Percentiles rank a stretch among this genome's conserved stretches.
Evolutionary conservation across 2,797 vertebrate species (phyloP).

Genomic region (Pangasius krempfi): DNA sequence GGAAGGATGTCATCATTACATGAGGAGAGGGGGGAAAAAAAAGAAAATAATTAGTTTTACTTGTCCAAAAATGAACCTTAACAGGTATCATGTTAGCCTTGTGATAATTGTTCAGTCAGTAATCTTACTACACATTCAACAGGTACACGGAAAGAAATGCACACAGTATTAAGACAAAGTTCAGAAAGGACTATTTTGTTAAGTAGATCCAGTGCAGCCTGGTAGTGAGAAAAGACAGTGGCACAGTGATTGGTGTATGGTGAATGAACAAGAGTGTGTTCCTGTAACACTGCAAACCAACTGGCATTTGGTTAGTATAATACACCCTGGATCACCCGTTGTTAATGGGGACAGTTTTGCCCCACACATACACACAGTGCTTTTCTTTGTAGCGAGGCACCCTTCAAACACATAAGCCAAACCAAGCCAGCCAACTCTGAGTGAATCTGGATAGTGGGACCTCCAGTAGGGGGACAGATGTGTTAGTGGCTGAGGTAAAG

Average conservation of each 20-base stretch:
- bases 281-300: conserved; percentile 52
- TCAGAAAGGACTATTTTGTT: conserved; percentile 52
- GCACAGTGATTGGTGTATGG: conserved; percentile 39
- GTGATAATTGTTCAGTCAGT: not conserved
- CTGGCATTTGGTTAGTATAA: conserved; percentile 67
- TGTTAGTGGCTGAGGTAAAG: conserved; percentile 68
- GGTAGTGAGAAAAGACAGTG: conserved; percentile 39
- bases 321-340: conserved; percentile 57
- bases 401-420: conserved; percentile 60
- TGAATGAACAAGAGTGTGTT: conserved; percentile 31
- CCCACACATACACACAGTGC: conserved; percentile 39
- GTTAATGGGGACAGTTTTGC: conserved; percentile 64
- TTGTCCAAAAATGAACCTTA: not conserved
- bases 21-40: conserved; percentile 41
- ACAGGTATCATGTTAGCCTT: not conserved
- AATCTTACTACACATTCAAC: conserved; percentile 25
- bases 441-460: conserved; percentile 44
- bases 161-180: conserved; percentile 32
- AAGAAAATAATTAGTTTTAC: conserved; percentile 1
- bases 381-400: conserved; percentile 53
- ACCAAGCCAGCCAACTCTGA: conserved; percentile 55
- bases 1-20: conserved; percentile 55
- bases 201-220: conserved; percentile 43
- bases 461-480: conserved; percentile 44
- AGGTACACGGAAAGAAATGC: conserved; percentile 30